Base-by-base conservation (phyloP, 2,113 vertebrate genomes). In the Apteryx owenii region DNA sequence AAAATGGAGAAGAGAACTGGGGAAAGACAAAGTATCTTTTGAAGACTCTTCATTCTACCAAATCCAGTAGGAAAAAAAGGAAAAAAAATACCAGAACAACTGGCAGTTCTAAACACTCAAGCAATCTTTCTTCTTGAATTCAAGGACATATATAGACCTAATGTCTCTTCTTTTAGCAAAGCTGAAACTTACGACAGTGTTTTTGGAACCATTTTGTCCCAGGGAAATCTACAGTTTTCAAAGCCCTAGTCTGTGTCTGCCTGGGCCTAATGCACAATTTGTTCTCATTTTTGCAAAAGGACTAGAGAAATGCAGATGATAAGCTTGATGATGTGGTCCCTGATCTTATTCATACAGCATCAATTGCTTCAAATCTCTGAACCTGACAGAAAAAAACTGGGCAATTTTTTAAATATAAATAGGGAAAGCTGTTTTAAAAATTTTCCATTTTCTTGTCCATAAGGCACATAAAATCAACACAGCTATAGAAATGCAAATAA, bases 401-500 rank as follows among this genome's bases (percentile, higher is more conserved):
- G n/a, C 60, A 4, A 65, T 70, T 46, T 90, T 66, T n/a, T 58
- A 90, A 75, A 64, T 29, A 48, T 26, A 75, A 78, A 58, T 42
- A 76, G 16, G 53, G 48, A 75, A 75, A 86, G 51, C 15, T 78
- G 54, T 0, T 81, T 73, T 81, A 76, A 82, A 82, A 69, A 88
- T 28, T 80, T 79, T 75, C 38, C 19, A 3, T 89, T 65, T 90
- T 51, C 54, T 71, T 76, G 77, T 46, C 70, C 93, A 88, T 84
- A 95, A 88, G 84, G 62, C 81, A 82, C 73, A 60, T 71, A 91
- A 96, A 87, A 44, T 90, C 64, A 82, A 53, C 94, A 88, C 95
- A 96, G 95, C 95, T 97, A 94, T 75, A 95, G 90, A 88, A 93
- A 83, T 88, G 73, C 87, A 92, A 96, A 95, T 92, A 95, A 60